Base-by-base conservation (phyloP, 2,888 invertebrate genomes). In the Muschampia plurimacula region DNA sequence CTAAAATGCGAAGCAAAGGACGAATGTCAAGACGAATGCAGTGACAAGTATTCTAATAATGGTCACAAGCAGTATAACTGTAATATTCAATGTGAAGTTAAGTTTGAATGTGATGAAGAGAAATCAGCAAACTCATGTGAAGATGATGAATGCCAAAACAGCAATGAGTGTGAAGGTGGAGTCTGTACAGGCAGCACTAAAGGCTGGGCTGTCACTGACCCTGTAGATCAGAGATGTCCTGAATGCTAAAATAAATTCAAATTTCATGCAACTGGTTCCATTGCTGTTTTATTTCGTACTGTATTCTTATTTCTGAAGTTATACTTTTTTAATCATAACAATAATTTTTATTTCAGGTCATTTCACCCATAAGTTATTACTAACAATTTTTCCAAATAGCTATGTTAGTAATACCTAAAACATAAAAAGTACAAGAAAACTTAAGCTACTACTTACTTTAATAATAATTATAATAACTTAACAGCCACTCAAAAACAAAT, bases 21-120 rank as follows among this genome's bases (percentile, higher is more conserved):
- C 8, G 84, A 87, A 49, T 87, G 87, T 32, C 67, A 80, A 55
- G 80, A 85, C 7, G 73, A 78, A 52, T 87, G 87, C 46, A 49
- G 22, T 4, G 71, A 74, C 0, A 79, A 75, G 36, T 79, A 72
- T 8, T 7, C 32, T 5, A 69, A 55, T 0, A 72, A 49, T 0
- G 76, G 76, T 0, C 67, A 71, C 0, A 79, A 82, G 62, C 69
- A 72, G 15, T 36, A 77, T 13, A 76, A 78, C 5, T 87, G 87
- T 57, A 73, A 79, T 64, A 28, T 77, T 0, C 73, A 76, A 15
- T 88, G 86, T 65, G 80, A 84, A 10, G 39, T 60, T 0, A 81
- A 83, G 22, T 86, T 78, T 59, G 80, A 80, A 0, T 86, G 86
- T 63, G 78, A 82, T 62, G 77, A 82, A 0, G 78, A 81, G 65